Percentiles rank a stretch among this genome's conserved stretches.
Evolutionary conservation across 1,140 invertebrate species (phyloP).

Genomic region (Micrasema longulum): DNA sequence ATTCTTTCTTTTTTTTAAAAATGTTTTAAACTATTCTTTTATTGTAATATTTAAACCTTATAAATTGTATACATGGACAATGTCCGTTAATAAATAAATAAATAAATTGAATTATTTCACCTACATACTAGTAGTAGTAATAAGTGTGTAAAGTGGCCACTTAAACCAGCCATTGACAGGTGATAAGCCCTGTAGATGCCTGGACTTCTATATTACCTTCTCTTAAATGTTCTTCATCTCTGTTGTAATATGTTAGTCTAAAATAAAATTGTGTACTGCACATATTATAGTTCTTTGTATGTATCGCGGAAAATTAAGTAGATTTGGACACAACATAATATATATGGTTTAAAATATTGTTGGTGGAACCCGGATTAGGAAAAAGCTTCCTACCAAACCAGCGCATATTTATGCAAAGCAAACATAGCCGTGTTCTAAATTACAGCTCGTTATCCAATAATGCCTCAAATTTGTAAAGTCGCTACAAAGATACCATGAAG

Average conservation of each 20-base stretch:
- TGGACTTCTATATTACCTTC: too few relatives aligned
- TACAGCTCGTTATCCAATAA: conserved; percentile 51
- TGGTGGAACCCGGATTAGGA: conserved; percentile 13
- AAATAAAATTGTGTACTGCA: background rate
- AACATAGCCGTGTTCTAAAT: conserved; percentile 52
- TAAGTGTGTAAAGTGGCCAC: background rate
- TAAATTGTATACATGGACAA: too few relatives aligned
- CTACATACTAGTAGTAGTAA: background rate
- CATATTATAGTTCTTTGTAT: background rate
- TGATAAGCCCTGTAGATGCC: too few relatives aligned
- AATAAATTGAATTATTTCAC: too few relatives aligned
- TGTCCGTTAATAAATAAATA: too few relatives aligned
- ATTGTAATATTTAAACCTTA: too few relatives aligned
- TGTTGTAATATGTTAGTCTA: too few relatives aligned
- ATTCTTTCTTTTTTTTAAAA: too few relatives aligned
- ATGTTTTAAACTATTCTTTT: too few relatives aligned
- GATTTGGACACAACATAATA: background rate
- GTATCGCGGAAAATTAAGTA: background rate
- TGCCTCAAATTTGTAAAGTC: conserved; percentile 51
- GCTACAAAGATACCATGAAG: conserved; percentile 35
- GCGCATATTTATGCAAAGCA: conserved; percentile 53
- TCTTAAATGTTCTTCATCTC: too few relatives aligned
- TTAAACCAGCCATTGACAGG: too few relatives aligned
- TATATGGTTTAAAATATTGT: background rate
- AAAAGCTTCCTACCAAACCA: conserved; percentile 35